A percentile compares a stretch with the other conserved stretches of the same genome.
phyloP scores from a whole-genome alignment of 2,797 vertebrate genomes.

The Urosaurus nigricauda region DNA sequence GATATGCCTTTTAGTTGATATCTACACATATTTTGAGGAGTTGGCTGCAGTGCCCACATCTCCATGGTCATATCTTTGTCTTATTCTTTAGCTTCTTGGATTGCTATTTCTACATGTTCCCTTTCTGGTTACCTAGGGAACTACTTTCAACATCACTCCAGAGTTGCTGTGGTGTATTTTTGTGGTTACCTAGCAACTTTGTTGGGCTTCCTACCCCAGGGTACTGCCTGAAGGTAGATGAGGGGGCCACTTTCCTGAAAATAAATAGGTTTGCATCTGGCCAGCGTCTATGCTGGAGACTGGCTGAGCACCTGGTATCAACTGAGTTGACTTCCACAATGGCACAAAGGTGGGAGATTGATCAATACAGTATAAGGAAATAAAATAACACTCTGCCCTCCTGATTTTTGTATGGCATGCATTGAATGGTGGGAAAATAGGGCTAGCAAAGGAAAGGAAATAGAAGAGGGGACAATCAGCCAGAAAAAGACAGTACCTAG shows the following conservation, averaged over 20 bases:
- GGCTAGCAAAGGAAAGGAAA: not conserved
- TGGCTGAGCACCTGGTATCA: no score
- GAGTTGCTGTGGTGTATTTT: not conserved
- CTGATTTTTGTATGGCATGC: not conserved
- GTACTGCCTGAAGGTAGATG: not conserved
- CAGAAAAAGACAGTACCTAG: no score
- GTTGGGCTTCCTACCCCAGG: not conserved
- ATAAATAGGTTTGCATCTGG: not conserved
- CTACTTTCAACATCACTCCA: not conserved
- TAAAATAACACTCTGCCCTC: not conserved
- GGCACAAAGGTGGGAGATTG: not conserved
- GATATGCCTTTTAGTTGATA: no score
- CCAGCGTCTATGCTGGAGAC: no score
- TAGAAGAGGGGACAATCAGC: no score
- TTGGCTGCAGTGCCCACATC: not conserved
- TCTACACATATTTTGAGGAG: no score
- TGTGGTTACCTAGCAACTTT: not conserved
- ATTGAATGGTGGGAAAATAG: not conserved
- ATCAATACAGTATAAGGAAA: not conserved
- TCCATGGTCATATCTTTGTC: no score
- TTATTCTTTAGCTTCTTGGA: not conserved
- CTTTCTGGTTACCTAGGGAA: slow-evolving; percentile 32
- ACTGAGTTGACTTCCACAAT: not conserved
- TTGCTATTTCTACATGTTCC: not conserved
- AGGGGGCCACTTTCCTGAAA: not conserved